Evolutionary conservation across 2,888 invertebrate species (phyloP), one percentile per base, ranked within the genome.

Genomic region (Alentia gelatinosa): DNA sequence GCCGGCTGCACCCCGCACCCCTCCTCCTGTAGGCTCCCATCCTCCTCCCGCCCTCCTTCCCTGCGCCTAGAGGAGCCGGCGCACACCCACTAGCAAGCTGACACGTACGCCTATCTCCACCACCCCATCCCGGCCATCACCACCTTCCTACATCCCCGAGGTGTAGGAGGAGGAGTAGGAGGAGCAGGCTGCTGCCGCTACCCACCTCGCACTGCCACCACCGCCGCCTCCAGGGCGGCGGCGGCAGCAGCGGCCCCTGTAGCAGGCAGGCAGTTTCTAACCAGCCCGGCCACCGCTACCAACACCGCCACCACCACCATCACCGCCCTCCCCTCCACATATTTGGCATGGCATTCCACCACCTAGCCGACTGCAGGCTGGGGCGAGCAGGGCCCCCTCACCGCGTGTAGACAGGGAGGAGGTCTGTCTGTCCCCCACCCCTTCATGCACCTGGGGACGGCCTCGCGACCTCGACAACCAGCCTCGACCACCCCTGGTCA

Each of bases 311-410:
- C 39, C 83, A 39, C 83, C 83, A 40, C 83, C 47, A 86, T 30
- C 47, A 47, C 50, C 50, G 47, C 86, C 86, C 47, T 30, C 86
- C 47, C 47, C 86, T 86, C 35, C 86, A 86, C 86, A 86, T 86
- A 86, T 86, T 86, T 86, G 86, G 86, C 26, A 47, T 33, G 86
- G 86, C 86, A 86, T 86, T 86, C 86, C 50, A 86, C 86, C 86
- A 47, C 4, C 50, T 83, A 83, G 23, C 83, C 30, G 3, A 56
- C 56, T 56, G 56, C 9, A 56, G 5, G 12, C 56, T 56, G 56
- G 56, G 56, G 56, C 56, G 19, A n/a, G 56, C 56, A n/a, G 3
- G n/a, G 56, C 56, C 56, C n/a, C 56, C n/a, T 56, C 56, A n/a
- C n/a, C 56, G 19, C 56, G 23, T 56, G 56, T 56, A 19, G 12